These are phyloP conservation scores for Cerceris ruficornis DNA, from an alignment of 2,888 invertebrate species.

Conservation along the genomic window DNA sequence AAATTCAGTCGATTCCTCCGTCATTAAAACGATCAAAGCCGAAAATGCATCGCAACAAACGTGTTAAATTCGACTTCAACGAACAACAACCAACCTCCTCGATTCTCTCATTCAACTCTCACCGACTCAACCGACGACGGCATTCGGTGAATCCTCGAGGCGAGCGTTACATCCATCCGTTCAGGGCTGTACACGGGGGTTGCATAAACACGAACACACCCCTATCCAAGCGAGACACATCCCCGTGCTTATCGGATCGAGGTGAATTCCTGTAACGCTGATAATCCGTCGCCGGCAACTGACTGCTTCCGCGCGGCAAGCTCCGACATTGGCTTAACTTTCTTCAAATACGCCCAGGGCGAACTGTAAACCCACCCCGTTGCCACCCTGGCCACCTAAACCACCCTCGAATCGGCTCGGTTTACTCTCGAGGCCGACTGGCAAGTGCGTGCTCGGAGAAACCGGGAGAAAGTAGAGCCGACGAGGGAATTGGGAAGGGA, in stretches of 20 bases:
- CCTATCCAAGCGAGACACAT: neutral
- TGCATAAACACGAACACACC: neutral
- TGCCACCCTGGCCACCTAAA: neutral
- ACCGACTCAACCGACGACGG: neutral
- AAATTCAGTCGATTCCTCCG: no score
- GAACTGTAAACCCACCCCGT: slow-evolving; percentile 1
- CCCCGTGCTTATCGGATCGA: neutral
- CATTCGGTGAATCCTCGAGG: neutral
- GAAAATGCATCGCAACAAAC: no score
- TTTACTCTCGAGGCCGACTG: neutral
- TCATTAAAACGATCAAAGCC: no score
- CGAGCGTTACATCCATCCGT: neutral
- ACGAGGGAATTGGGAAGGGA: neutral
- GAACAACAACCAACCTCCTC: no score
- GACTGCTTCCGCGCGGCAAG: neutral
- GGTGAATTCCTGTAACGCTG: slow-evolving; percentile 11
- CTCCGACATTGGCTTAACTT: slow-evolving; percentile 26
- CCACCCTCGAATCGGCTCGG: neutral
- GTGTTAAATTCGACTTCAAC: no score
- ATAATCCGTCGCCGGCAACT: slow-evolving; percentile 16
- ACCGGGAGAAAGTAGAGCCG: neutral
- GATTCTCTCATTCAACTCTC: no score
- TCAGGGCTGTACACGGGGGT: neutral
- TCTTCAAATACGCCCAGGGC: slow-evolving; percentile 4
- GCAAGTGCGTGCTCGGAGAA: neutral